These are phyloP conservation scores for Lethrus apterus DNA, from an alignment of 1,140 invertebrate genomes.

Conservation along the genomic window DNA sequence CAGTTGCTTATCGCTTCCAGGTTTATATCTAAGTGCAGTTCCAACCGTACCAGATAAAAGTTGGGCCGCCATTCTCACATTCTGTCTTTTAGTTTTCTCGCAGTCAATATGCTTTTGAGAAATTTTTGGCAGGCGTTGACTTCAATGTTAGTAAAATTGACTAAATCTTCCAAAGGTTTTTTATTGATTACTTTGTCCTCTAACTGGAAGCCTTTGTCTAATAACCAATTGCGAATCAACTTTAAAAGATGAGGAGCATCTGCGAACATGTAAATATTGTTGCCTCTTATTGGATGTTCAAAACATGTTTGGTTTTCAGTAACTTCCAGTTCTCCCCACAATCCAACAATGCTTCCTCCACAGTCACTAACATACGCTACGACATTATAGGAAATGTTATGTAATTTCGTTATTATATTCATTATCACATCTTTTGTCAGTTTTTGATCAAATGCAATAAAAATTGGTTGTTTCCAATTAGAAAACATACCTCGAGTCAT, in stretches of 20 bases:
- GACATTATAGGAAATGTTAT: conserved; percentile 30
- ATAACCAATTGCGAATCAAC: conserved; percentile 7
- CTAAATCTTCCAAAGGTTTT: conserved; percentile 12
- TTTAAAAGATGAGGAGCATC: conserved; percentile 13
- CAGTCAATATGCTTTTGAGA: conserved; percentile 1
- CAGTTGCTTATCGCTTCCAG: not conserved
- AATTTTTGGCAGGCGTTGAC: conserved; percentile 1
- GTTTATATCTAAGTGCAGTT: conserved; percentile 6
- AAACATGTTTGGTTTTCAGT: conserved; percentile 17
- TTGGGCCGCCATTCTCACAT: conserved; percentile 2
- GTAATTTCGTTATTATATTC: conserved; percentile 27
- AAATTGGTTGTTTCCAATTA: conserved; percentile 39
- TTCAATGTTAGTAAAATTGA: not conserved
- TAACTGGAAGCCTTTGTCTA: conserved; percentile 6
- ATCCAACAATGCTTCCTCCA: conserved; percentile 27
- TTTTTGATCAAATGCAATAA: conserved; percentile 35
- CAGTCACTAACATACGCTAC: conserved; percentile 35
- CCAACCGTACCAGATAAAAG: conserved; percentile 3
- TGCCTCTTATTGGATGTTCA: not conserved
- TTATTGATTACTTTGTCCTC: conserved; percentile 4
- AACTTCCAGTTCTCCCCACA: conserved; percentile 35
- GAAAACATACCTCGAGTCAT: conserved; percentile 32
- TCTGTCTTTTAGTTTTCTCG: conserved; percentile 10
- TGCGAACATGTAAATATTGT: conserved; percentile 8
- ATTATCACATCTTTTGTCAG: conserved; percentile 33